These are phyloP conservation scores for Globicephala melas DNA, from an alignment of 2,113 vertebrate genomes.

Conservation along the genomic window DNA sequence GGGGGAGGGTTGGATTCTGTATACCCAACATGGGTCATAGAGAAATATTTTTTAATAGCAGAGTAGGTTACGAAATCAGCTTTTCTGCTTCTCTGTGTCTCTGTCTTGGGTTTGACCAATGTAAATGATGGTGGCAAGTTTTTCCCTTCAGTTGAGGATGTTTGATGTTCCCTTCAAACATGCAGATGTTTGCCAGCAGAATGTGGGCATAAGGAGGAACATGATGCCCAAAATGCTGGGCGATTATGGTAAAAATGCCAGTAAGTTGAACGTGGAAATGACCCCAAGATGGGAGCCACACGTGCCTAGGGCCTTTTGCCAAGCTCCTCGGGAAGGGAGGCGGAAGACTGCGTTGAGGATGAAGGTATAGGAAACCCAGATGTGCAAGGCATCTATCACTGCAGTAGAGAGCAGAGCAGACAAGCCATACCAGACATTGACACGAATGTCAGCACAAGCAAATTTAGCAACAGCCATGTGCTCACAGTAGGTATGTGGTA, in stretches of 20 bases:
- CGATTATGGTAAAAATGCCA: slow-evolving; percentile 26
- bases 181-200: slow-evolving; percentile 40
- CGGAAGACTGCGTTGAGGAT: background rate
- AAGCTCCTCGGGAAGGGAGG: slow-evolving; percentile 7
- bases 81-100: background rate
- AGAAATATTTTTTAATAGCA: background rate
- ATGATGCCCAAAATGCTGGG: slow-evolving; percentile 6
- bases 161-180: background rate
- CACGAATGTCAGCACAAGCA: slow-evolving; percentile 1
- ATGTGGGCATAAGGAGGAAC: slow-evolving; percentile 26
- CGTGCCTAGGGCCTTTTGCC: slow-evolving; percentile 24
- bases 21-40: background rate
- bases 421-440: slow-evolving; percentile 26
- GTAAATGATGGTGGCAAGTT: background rate
- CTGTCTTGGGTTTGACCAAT: background rate
- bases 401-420: background rate
- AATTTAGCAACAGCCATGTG: slow-evolving; percentile 53
- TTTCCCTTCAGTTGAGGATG: background rate
- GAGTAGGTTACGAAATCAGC: background rate
- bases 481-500: slow-evolving; percentile 61
- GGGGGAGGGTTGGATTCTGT: background rate
- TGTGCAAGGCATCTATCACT: background rate
- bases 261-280: slow-evolving; percentile 50
- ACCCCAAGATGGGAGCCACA: slow-evolving; percentile 27
- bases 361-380: slow-evolving; percentile 21